phyloP scores from a whole-genome alignment of 2,888 invertebrate genomes.

The Tethea ocularis region DNA sequence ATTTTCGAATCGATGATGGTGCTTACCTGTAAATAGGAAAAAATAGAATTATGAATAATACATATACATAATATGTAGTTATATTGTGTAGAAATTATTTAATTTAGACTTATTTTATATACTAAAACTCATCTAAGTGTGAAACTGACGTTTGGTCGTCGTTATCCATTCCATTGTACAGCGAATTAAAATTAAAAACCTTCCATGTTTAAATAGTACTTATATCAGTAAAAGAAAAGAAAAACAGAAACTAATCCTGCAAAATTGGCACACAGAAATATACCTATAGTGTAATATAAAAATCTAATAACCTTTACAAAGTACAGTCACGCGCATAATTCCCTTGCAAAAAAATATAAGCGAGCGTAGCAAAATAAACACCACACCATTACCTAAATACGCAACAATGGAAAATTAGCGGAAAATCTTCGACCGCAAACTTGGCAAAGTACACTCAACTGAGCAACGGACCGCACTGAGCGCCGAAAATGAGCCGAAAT shows the following conservation, averaged over 20 bases:
- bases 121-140: no score
- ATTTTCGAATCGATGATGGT: neutral
- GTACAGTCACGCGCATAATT: slow-evolving; percentile 25
- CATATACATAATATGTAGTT: no score
- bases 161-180: no score
- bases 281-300: neutral
- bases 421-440: slow-evolving; percentile 58
- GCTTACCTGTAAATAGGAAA: neutral
- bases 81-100: no score
- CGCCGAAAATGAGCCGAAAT: slow-evolving; percentile 59
- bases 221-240: no score
- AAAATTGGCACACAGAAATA: neutral
- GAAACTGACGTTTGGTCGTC: no score
- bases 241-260: neutral
- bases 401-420: slow-evolving; percentile 48
- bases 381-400: slow-evolving; percentile 11
- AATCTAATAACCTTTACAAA: neutral
- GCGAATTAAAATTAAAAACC: no score
- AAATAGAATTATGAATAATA: neutral
- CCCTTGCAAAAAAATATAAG: slow-evolving; percentile 22
- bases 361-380: slow-evolving; percentile 23
- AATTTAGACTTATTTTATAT: no score
- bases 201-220: no score
- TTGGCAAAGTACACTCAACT: slow-evolving; percentile 39
- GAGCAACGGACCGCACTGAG: slow-evolving; percentile 30